Evolutionary conservation across 2,113 vertebrate species (phyloP), one percentile per base, ranked within the genome.

Genomic region (Labeo catla): DNA sequence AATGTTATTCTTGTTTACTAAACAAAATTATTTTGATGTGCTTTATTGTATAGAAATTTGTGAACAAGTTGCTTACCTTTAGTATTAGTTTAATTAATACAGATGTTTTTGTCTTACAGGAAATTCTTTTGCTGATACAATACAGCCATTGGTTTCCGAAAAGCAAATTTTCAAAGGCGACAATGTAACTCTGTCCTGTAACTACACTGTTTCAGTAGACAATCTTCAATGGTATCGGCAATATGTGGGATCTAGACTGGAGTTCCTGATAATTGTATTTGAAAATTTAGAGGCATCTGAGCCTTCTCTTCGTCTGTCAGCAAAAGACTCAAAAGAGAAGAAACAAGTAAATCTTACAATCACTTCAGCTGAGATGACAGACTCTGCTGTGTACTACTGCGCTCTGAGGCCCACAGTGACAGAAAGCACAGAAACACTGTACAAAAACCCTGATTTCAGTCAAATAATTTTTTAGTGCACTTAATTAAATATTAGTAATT

Each of bases 351-450:
- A 76, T 76, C 79, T 86, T 34, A n/a, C n/a, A 19, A 34, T 86
- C 45, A 76, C 78, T 7, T 61, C 54, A 11, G 68, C 78, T 76
- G 79, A 43, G 16, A 28, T 83, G 61, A 45, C 76, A 83, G 80
- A 87, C 81, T 80, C 80, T 50, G 82, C 81, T 68, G 65, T 85
- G 13, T 87, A 79, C 59, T 87, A 74, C 85, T 87, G 83, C 66
- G 86, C 80, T 4, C 21, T 90, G 79, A 1, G 13, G 76, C 28
- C 83, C 65, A 89, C 81, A 89, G 59, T 86, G 47, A 84, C 57
- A 83, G 45, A 49, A 65, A 83, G 50, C 49, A 11, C 57, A 66
- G 23, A 7, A 81, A 65, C 39, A 65, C 78, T 65, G 78, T 6
- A 63, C 39, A 16, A 47, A 65, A 47, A 81, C 77, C 12, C 73